phyloP scores from a whole-genome alignment of 2,113 vertebrate species.

The Leptobrachium leishanense region DNA sequence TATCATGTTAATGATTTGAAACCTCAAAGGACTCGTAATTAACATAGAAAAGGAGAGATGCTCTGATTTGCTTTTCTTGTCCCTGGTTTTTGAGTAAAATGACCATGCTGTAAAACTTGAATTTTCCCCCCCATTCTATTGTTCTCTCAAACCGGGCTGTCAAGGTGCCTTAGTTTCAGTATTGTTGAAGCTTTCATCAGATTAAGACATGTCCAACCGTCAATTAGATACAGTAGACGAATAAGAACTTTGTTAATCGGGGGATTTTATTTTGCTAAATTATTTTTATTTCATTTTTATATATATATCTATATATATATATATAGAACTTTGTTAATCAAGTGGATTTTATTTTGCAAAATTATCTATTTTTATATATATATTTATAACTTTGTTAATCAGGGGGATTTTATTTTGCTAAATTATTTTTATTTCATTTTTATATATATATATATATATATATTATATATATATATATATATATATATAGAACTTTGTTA shows the following conservation, averaged over 20 bases:
- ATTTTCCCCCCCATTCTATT: neutral
- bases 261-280: too few relatives aligned
- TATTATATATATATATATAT: too few relatives aligned
- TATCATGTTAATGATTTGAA: slow-evolving; percentile 34
- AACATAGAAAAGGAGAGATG: slow-evolving; percentile 37
- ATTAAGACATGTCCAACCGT: neutral
- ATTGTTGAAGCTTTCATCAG: slow-evolving; percentile 29
- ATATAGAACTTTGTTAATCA: too few relatives aligned
- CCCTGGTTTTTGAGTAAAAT: slow-evolving; percentile 14
- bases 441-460: too few relatives aligned
- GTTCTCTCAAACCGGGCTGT: slow-evolving; percentile 19
- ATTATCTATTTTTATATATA: too few relatives aligned
- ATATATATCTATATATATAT: too few relatives aligned
- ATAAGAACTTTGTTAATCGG: neutral
- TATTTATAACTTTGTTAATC: too few relatives aligned
- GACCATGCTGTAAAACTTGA: slow-evolving; percentile 1
- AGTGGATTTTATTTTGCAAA: too few relatives aligned
- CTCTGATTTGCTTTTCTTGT: slow-evolving; percentile 10
- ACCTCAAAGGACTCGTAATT: slow-evolving; percentile 26
- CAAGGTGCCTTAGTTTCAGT: slow-evolving; percentile 3
- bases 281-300: too few relatives aligned
- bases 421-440: too few relatives aligned
- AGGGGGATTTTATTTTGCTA: too few relatives aligned
- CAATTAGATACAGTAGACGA: neutral
- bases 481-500: too few relatives aligned